A percentile compares a stretch with the other conserved stretches of the same genome.
Evolutionary conservation across 2,113 vertebrate species (phyloP).

Genomic region (Actenoides hombroni): DNA sequence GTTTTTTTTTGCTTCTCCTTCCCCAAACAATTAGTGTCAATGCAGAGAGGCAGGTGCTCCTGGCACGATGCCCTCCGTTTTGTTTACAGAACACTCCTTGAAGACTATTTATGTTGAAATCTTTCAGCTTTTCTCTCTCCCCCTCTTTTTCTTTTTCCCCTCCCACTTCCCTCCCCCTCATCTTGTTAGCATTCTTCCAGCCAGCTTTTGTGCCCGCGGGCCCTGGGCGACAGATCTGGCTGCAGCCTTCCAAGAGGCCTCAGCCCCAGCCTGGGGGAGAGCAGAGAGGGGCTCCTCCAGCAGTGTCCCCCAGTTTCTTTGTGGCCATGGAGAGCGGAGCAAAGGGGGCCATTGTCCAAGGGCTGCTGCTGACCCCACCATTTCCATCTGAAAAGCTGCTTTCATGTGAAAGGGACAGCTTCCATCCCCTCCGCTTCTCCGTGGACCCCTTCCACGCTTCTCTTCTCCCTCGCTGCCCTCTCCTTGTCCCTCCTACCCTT

Average conservation of each 20-base stretch:
- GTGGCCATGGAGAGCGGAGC: background rate
- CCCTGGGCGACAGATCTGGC: background rate
- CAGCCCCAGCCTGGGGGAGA: background rate
- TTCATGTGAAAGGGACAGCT: background rate
- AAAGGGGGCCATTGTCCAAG: slow-evolving; percentile 15
- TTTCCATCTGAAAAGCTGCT: slow-evolving; percentile 66
- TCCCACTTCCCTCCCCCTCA: background rate
- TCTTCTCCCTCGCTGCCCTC: background rate
- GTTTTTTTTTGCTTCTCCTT: background rate
- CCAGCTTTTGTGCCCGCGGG: slow-evolving; percentile 28
- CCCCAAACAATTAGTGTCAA: slow-evolving; percentile 50
- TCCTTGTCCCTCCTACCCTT: background rate
- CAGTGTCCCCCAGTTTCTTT: background rate
- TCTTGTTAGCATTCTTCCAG: slow-evolving; percentile 48
- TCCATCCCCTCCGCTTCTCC: background rate
- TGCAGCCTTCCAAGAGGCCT: background rate
- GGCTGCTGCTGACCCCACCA: slow-evolving; percentile 33
- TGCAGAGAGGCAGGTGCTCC: slow-evolving; percentile 66
- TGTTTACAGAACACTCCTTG: slow-evolving; percentile 71
- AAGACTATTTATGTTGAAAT: slow-evolving; percentile 72
- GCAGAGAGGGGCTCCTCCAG: background rate
- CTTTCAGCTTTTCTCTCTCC: slow-evolving; percentile 46
- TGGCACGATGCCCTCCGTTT: slow-evolving; percentile 50
- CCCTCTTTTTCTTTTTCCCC: background rate
- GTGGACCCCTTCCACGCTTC: background rate